phyloP scores from a whole-genome alignment of 2,888 invertebrate genomes.

The Sesia apiformis region DNA sequence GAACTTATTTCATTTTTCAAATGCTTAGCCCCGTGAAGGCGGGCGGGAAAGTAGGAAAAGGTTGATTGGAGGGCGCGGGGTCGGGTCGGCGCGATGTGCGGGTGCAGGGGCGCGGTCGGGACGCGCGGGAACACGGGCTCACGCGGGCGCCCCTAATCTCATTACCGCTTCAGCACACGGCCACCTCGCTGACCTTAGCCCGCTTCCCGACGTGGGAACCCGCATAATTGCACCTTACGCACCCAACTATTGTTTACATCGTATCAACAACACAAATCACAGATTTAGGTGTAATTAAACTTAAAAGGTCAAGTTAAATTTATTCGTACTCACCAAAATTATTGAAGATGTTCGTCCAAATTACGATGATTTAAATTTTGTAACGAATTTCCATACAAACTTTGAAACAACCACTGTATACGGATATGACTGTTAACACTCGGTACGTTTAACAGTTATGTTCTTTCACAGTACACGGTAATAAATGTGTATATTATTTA shows the following conservation, averaged over 20 bases:
- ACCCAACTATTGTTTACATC: constrained; percentile 7
- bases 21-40: constrained; percentile 17
- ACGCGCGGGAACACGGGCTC: constrained; percentile 14
- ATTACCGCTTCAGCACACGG: constrained; percentile 29
- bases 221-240: constrained; percentile 17
- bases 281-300: background rate
- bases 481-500: background rate
- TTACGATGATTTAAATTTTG: too few relatives aligned
- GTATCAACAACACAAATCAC: background rate
- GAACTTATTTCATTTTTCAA: background rate
- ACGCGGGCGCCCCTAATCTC: constrained; percentile 40
- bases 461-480: background rate
- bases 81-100: constrained; percentile 16
- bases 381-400: background rate
- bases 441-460: background rate
- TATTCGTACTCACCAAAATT: background rate
- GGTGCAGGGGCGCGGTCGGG: constrained; percentile 17
- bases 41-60: constrained; percentile 28
- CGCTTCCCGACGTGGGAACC: constrained; percentile 31
- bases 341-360: background rate
- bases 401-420: background rate
- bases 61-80: constrained; percentile 16
- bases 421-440: background rate
- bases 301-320: background rate
- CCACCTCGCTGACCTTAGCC: constrained; percentile 23